Base-by-base conservation (phyloP, 2,888 invertebrate species). In the Boloria euphrosyne region DNA sequence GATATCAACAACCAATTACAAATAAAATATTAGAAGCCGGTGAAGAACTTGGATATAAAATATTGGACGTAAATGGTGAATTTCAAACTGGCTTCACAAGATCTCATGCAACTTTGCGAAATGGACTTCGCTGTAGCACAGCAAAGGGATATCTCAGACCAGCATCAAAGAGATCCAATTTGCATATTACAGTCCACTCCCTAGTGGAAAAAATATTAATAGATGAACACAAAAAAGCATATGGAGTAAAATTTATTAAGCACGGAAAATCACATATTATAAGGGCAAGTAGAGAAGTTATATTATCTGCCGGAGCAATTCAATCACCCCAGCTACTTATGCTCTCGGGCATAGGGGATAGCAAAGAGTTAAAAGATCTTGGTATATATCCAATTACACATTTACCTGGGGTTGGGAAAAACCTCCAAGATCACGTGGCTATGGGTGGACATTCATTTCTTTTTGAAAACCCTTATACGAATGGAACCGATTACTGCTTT, bases 271-370 rank as follows among this genome's bases (percentile, higher is more conserved):
- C 86, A 10, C 89, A 87, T 65, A 89, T 89, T n/a, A 93, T 95
- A 0, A 90, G 86, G 70, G 96, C 96, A 0, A 93, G 90, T 10
- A 94, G 93, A 75, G 98, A 98, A 85, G 94, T 98, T 0, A 96
- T 99, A 69, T 82, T 99, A 49, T 95, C 97, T 17, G 97, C 97
- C 0, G 99, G 98, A 1, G 86, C 97, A 0, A 93, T 98, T 71
- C 96, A 96, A 78, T 95, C 96, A 3, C 97, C 98, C 0, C 97
- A 98, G 80, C 77, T 98, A 17, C 89, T 98, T 44, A 96, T 97
- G 96, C 81, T 98, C 51, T 97, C 97, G 1, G 98, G 98, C 0
- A 93, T 97, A 13, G 96, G 97, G 4, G 95, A 96, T 0, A 86
- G 86, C 4, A 85, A 93, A 10, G 94, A 96, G 77, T 87, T 96